Percentiles rank a stretch among this genome's conserved stretches.
These are phyloP conservation scores for Drosophila anomelani DNA, from an alignment of 2,888 invertebrate species.

Conservation along the genomic window DNA sequence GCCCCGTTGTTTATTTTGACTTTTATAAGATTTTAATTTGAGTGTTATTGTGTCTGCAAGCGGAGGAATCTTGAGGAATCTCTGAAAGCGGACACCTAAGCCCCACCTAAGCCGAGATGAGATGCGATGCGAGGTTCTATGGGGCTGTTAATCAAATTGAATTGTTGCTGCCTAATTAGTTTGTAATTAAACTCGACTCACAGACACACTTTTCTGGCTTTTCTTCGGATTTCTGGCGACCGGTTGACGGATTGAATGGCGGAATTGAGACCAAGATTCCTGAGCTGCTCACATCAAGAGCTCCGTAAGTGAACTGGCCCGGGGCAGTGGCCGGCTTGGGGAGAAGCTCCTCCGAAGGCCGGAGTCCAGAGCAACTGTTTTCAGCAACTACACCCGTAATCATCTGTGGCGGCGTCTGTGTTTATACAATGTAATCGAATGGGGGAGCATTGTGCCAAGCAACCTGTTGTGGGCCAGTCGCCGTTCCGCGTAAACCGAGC, in stretches of 20 bases:
- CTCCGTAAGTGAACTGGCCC: slow-evolving; percentile 25
- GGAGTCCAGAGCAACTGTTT: slow-evolving; percentile 53
- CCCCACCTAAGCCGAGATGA: slow-evolving; percentile 2
- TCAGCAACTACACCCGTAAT: slow-evolving; percentile 26
- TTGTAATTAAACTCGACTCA: slow-evolving; percentile 67
- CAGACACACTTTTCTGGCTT: background rate
- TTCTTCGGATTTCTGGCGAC: background rate
- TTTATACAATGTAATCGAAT: slow-evolving; percentile 75
- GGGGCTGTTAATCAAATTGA: slow-evolving; percentile 65
- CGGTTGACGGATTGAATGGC: slow-evolving; percentile 11
- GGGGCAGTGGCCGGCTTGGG: background rate
- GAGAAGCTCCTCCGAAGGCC: background rate
- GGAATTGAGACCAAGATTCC: slow-evolving; percentile 1
- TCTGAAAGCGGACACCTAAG: slow-evolving; percentile 70
- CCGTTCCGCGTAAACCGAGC: slow-evolving; percentile 52
- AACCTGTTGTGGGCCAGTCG: slow-evolving; percentile 69
- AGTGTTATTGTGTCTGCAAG: slow-evolving; percentile 71
- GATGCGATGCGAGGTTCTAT: slow-evolving; percentile 5
- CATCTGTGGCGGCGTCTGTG: slow-evolving; percentile 65
- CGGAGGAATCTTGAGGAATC: slow-evolving; percentile 49
- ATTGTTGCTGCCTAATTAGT: slow-evolving; percentile 62
- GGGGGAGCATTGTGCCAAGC: slow-evolving; percentile 47
- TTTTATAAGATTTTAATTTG: slow-evolving; percentile 80
- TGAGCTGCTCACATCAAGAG: background rate
- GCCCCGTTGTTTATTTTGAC: slow-evolving; percentile 50